Evolutionary conservation across 2,113 vertebrate genomes (phyloP), one percentile per base, ranked within the genome.

Genomic region (Lepus europaeus): DNA sequence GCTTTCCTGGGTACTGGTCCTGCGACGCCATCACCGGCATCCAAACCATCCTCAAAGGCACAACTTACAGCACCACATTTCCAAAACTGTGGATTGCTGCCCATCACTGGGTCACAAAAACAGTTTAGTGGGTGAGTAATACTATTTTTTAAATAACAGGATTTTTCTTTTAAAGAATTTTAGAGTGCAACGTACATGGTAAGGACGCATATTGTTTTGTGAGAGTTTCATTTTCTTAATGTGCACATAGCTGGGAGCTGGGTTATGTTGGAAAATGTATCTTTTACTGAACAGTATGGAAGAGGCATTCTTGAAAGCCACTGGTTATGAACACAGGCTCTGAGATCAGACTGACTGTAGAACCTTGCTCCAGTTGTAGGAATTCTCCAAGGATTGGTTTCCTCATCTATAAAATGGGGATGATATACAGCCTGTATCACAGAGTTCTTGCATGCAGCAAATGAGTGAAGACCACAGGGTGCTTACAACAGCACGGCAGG

Each of bases 51-150:
- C 72, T 69, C 5, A 39, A 19, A 63, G 78, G 53, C 8, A 33
- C 64, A 88, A 73, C n/a, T 68, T 14, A 70, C 39, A 59, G 39
- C 29, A 51, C 63, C 1, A 0, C 29, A 31, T 81, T 90, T 80
- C 9, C 69, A 61, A 86, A 76, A 81, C 69, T 27, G 31, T 91
- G 81, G 53, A 74, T 72, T 73, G 33, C 23, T 69, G 72, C 83
- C 73, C 39, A 12, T 79, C 70, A 29, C 29, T 85, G 73, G 76
- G 39, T 96, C 74, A 72, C 13, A 53, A 84, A 90, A 94, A 91
- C 73, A 96, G 74, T 74, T 74, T 61, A 92, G 45, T 29, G 73
- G 56, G 64, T 92, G 59, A 95, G 64, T 91, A 95, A 88, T 69
- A 72, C 19, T 77, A 86, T 68, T 78, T 89, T 74, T 7, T 64